Evolutionary conservation across 2,113 vertebrate genomes (phyloP).

Genomic region (Clinocottus analis): DNA sequence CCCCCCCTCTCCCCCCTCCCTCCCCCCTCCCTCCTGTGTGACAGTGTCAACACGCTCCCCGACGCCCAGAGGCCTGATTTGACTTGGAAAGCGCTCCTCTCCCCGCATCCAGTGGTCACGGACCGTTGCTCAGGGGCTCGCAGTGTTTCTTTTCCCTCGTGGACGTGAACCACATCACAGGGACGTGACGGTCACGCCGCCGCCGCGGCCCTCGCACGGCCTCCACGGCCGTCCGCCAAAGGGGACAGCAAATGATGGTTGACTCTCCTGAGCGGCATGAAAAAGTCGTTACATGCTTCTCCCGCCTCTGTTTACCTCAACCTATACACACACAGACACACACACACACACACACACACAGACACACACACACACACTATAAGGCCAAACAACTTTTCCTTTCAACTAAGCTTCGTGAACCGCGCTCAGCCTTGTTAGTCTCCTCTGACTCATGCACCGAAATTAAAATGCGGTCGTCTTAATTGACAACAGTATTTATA

Average conservation of each 20-base stretch:
- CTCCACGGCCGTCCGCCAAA: no score
- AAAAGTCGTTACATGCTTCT: constrained; percentile 33
- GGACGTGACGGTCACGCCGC: constrained; percentile 58
- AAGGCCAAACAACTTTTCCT: constrained; percentile 62
- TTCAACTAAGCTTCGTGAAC: constrained; percentile 52
- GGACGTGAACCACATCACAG: constrained; percentile 81
- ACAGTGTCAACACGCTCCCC: constrained; percentile 80
- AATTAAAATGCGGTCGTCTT: constrained; percentile 61
- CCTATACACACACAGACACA: constrained; percentile 33
- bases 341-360: constrained; percentile 1
- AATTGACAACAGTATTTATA: constrained; percentile 61
- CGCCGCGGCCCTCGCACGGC: constrained; percentile 34
- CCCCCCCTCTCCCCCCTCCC: no score
- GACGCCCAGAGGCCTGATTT: constrained; percentile 81
- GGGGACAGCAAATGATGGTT: constrained; percentile 62
- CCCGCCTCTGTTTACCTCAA: constrained; percentile 30
- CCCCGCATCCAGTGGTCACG: constrained; percentile 84
- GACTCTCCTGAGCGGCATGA: constrained; percentile 48
- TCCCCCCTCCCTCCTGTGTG: constrained; percentile 51
- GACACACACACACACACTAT: no score
- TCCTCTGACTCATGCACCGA: constrained; percentile 61
- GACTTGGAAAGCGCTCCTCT: constrained; percentile 85
- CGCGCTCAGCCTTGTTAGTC: constrained; percentile 40
- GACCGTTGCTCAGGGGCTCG: constrained; percentile 85
- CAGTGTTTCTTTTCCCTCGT: constrained; percentile 78